phyloP scores from a whole-genome alignment of 2,797 vertebrate genomes.

The Phoebastria nigripes region DNA sequence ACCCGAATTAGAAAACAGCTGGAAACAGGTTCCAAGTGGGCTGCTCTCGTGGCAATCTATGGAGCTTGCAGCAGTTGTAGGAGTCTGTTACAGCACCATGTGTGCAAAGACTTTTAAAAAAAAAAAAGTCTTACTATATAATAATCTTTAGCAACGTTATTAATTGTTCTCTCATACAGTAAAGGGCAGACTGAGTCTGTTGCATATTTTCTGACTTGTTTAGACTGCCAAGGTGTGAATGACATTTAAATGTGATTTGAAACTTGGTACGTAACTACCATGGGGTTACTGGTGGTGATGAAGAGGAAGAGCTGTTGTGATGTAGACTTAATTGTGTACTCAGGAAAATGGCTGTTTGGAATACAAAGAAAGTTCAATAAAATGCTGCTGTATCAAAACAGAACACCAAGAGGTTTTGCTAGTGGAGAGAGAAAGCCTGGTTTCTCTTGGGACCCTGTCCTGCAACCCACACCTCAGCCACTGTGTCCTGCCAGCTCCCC shows the following conservation, averaged over 20 bases:
- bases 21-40: background rate
- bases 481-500: background rate
- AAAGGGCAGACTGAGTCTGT: background rate
- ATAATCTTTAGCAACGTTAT: background rate
- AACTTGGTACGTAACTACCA: accelerated
- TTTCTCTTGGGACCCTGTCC: background rate
- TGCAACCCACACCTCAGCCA: background rate
- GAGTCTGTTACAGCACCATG: accelerated
- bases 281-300: background rate
- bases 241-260: background rate
- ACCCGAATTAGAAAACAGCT: background rate
- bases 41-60: background rate
- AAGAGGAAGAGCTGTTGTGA: background rate
- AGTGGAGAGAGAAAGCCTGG: accelerated
- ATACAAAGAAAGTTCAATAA: background rate
- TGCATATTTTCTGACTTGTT: background rate
- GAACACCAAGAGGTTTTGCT: background rate
- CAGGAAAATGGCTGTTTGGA: accelerated
- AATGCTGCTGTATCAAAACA: background rate
- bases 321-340: background rate
- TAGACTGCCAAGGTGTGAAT: background rate
- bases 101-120: background rate
- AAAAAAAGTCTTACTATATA: accelerated
- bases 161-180: background rate
- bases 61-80: background rate